Conservation (phyloP, 2,888 invertebrate species). For the Periphyllus acericola region DNA sequence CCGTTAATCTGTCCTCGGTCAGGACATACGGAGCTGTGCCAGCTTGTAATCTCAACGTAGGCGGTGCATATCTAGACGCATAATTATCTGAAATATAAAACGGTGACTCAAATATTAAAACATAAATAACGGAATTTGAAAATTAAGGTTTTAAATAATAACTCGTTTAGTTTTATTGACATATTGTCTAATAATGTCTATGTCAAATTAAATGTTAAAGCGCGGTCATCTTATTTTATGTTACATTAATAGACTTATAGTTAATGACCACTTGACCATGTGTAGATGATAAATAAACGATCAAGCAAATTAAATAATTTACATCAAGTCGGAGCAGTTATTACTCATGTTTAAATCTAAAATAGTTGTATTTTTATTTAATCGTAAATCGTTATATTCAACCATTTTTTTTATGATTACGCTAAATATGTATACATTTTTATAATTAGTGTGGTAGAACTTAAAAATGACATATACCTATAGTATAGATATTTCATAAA, state of each 20-base stretch:
- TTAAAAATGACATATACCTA: neutral
- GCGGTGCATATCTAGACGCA: conserved; percentile 63
- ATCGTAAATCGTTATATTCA: neutral
- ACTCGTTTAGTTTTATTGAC: neutral
- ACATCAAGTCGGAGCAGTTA: neutral
- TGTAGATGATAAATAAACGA: neutral
- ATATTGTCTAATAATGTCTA: too few relatives aligned
- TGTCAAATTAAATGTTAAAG: neutral
- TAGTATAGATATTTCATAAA: neutral
- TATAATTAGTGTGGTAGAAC: neutral
- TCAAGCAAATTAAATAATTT: neutral
- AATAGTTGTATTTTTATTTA: neutral
- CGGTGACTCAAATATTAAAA: neutral
- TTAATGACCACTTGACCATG: neutral
- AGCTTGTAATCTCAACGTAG: conserved; percentile 60
- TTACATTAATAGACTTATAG: too few relatives aligned
- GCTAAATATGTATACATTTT: neutral
- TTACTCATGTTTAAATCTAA: neutral
- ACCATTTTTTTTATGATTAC: neutral
- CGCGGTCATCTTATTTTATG: neutral
- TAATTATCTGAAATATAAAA: conserved; percentile 35
- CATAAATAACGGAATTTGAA: neutral
- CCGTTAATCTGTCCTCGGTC: conserved; percentile 74
- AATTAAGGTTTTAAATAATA: neutral
- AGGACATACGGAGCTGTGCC: conserved; percentile 71